Evolutionary conservation across 2,797 vertebrate genomes (phyloP), one percentile per base, ranked within the genome.

Genomic region (Kryptopterus vitreolus): DNA sequence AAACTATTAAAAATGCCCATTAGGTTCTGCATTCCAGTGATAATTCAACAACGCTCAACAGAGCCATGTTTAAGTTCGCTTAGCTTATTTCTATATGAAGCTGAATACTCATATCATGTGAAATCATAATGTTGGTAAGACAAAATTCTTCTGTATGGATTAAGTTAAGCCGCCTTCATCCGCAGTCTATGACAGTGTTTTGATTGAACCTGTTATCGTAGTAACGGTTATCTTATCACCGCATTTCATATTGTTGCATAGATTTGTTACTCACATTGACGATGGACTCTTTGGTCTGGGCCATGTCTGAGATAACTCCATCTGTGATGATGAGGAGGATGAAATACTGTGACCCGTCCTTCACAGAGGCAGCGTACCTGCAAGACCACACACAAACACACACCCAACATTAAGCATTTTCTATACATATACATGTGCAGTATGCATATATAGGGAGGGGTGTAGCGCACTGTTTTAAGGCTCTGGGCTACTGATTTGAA

Each of bases 281-380:
- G 65, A 99, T 98, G 26, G 98, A 97, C 89, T 99, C 97, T 91
- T 98, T 99, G 71, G 98, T 96, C 89, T 98, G 97, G 83, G 97
- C 98, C 97, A 99, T 99, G 89, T 99, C 98, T 13, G 98, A 98
- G 92, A 99, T 99, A 84, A 99, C 97, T 11, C 98, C 97, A 2
- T 99, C 98, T 5, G 98, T 99, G 89, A 99, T 92, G 91, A 99
- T 98, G 89, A 99, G 96, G 81, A 99, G 95, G 88, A 99, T 89
- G 88, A 99, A 99, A 91, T 99, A 99, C 92, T 99, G 97, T 15
- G 98, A 99, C 83, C 97, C 97, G 26, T 99, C 97, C 90, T 96
- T 98, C 87, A 98, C 94, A 0, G 96, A 98, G 29, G 97, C 92
- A 81, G 97, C 97, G 5, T 98, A 99, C 88, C 97, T 99, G 82